Conservation (phyloP, 1,140 invertebrate genomes). For the Dufourea novaeangliae region DNA sequence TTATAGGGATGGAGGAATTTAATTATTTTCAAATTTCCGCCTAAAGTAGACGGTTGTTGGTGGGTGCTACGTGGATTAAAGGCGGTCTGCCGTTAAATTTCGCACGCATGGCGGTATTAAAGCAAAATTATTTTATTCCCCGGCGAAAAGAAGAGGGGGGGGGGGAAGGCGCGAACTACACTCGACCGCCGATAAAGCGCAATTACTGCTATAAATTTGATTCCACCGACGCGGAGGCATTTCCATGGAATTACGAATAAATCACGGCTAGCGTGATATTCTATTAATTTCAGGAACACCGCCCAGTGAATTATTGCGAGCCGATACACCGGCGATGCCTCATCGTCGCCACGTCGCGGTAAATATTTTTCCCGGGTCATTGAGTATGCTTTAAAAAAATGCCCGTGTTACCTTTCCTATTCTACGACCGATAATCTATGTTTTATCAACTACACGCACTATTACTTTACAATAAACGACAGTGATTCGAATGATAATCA, state of each 20-base stretch:
- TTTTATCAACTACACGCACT: too few relatives aligned
- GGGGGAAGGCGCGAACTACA: not conserved
- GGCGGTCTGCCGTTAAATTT: constrained; percentile 37
- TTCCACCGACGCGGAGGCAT: constrained; percentile 32
- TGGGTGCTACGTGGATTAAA: constrained; percentile 8
- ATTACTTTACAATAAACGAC: too few relatives aligned
- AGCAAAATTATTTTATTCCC: constrained; percentile 41
- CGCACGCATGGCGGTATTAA: constrained; percentile 30
- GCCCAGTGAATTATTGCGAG: constrained; percentile 55
- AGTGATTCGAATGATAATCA: too few relatives aligned
- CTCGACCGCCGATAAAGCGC: constrained; percentile 15
- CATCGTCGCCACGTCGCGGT: constrained; percentile 33
- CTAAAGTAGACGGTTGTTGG: too few relatives aligned
- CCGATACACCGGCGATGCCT: constrained; percentile 39
- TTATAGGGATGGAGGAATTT: constrained; percentile 4
- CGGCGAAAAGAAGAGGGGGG: not conserved
- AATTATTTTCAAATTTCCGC: constrained; percentile 45
- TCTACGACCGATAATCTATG: too few relatives aligned
- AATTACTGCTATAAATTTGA: constrained; percentile 48
- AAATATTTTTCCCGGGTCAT: constrained; percentile 45
- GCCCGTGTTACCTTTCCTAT: not conserved
- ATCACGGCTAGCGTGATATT: constrained; percentile 58
- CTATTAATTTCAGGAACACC: constrained; percentile 62
- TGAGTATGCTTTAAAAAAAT: constrained; percentile 9
- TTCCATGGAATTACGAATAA: constrained; percentile 63